Evolutionary conservation across 2,888 invertebrate genomes (phyloP), one percentile per base, ranked within the genome.

Genomic region (Cantharis nigra): DNA sequence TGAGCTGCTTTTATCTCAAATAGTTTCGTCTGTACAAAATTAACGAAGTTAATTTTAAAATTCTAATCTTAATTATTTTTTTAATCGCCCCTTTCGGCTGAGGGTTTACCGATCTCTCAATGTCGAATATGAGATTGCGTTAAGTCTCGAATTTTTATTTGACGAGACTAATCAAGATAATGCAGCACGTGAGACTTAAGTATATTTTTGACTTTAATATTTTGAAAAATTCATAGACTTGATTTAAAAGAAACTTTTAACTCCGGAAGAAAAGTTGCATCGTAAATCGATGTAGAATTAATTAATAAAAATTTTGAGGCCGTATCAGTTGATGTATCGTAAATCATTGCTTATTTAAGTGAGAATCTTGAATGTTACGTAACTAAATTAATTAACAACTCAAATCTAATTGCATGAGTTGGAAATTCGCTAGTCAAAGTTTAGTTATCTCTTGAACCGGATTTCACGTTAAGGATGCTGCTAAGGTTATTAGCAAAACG

Each of bases 331-430:
- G 49, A 49, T 49, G 49, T 49, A 49, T 49, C n/a, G 49, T 49
- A 49, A 49, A 49, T 49, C 49, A n/a, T 49, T 49, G 49, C 49
- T 49, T 67, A 67, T 23, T 67, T 23, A 33, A 71, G 75, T 62
- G 71, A 71, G 71, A 75, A 75, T 75, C 75, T 75, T 64, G 71
- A 71, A 67, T 67, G 71, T 75, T 64, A 75, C 71, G 67, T 75
- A 75, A 75, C 75, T 75, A 75, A 75, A 75, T 75, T 75, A 71
- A 75, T 75, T 75, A 75, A 71, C 71, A 65, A 71, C 71, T 62
- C 62, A 69, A 67, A 75, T 75, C 71, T 69, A 75, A 75, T 75
- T 75, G 65, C 75, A 67, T 71, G 75, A 71, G 75, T 69, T 75
- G 49, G 63, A 70, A 71, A 75, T 75, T 75, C 67, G 64, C 75